These are phyloP conservation scores for Murina feae DNA, from an alignment of 2,113 vertebrate species.

Conservation along the genomic window DNA sequence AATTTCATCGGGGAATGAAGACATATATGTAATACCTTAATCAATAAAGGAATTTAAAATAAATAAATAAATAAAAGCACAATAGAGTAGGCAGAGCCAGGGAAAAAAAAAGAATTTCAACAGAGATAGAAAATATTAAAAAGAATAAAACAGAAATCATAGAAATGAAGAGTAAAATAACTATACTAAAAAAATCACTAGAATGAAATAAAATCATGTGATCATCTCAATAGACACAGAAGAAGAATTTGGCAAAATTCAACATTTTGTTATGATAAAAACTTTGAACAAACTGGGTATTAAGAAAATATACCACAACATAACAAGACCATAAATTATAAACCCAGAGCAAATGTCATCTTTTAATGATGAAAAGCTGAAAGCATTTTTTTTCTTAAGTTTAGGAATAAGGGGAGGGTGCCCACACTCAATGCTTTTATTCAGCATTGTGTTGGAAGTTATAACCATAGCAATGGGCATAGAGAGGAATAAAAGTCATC, in stretches of 20 bases:
- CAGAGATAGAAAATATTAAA: neutral
- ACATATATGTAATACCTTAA: no score
- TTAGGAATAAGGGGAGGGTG: neutral
- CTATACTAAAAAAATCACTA: neutral
- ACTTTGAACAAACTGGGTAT: neutral
- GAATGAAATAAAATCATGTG: neutral
- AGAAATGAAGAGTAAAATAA: neutral
- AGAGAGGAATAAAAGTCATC: neutral
- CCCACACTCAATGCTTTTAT: neutral
- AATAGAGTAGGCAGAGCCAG: no score
- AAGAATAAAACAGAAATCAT: neutral
- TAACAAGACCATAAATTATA: neutral
- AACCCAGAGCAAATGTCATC: neutral
- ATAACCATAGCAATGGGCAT: neutral
- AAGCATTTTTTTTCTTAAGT: neutral
- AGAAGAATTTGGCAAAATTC: neutral
- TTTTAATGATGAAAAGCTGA: neutral
- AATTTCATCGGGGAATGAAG: no score
- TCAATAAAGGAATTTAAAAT: no score
- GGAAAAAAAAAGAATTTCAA: no score
- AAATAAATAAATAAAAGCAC: no score
- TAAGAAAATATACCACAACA: neutral
- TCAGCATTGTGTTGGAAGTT: neutral
- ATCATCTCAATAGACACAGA: neutral
- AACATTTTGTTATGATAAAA: neutral